Percentiles rank a stretch among this genome's conserved stretches.
Evolutionary conservation across 2,888 invertebrate species (phyloP).

Genomic region (Trypoxylon attenuatum): DNA sequence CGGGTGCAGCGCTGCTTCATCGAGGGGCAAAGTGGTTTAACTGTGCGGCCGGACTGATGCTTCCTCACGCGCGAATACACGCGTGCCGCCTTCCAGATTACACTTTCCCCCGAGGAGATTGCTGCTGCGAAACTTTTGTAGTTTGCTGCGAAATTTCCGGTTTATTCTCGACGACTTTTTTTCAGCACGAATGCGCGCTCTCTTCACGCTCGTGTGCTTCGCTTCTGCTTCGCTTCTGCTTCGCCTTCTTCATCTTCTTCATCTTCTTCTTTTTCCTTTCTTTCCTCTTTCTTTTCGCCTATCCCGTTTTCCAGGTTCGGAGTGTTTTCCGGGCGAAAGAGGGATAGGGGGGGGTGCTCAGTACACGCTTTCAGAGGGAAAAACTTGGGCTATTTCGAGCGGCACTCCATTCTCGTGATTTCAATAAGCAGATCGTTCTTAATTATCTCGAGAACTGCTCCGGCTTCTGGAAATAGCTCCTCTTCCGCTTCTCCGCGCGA

Average conservation of each 20-base stretch:
- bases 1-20: too few relatives aligned
- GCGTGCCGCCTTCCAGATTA: too few relatives aligned
- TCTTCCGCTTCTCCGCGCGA: not conserved
- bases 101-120: too few relatives aligned
- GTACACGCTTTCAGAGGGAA: not conserved
- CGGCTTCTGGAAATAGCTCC: not conserved
- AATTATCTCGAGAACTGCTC: slow-evolving; percentile 13
- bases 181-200: not conserved
- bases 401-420: slow-evolving; percentile 7
- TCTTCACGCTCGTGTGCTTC: too few relatives aligned
- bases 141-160: too few relatives aligned
- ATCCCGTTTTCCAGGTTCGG: not conserved
- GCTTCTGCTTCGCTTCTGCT: too few relatives aligned
- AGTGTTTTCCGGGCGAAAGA: not conserved
- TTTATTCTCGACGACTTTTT: too few relatives aligned
- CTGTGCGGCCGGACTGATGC: not conserved
- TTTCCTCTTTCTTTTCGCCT: not conserved
- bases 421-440: slow-evolving; percentile 5
- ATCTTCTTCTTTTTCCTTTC: not conserved
- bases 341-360: not conserved
- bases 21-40: not conserved
- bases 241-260: too few relatives aligned
- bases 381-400: slow-evolving; percentile 8
- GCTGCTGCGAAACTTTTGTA: too few relatives aligned
- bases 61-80: too few relatives aligned